Base-by-base conservation (phyloP, 2,888 invertebrate genomes). In the Tuberolachnus salignus region DNA sequence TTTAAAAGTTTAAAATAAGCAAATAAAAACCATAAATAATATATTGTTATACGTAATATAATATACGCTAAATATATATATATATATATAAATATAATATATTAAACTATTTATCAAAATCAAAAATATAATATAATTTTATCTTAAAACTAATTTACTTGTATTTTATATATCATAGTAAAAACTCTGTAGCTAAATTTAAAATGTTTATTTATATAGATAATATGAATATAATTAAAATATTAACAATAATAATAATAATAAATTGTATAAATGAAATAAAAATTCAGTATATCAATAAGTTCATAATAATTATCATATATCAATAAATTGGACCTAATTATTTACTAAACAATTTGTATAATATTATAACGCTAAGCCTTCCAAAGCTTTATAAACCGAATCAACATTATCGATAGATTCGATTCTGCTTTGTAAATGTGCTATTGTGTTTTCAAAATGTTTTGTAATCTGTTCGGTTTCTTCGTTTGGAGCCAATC, bases 401-500 rank as follows among this genome's bases (percentile, higher is more conserved):
- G 78, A 78, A 69, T 78, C 73, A 44, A 59, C 78, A 51, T 34
- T 42, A 21, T 90, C 91, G 0, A 91, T 88, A 70, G 89, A 89
- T 83, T 91, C 91, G 85, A 88, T 86, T 83, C 91, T 87, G 84
- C 91, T 91, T 85, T 90, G 90, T 83, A 95, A 88, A 84, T 95
- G 94, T 82, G 92, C 92, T 84, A 95, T 86, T 0, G 95, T 95
- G 85, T 95, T 95, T 83, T 92, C 93, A 86, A 98, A 95, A 86
- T 98, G 98, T 84, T 94, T 95, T 82, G 94, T 93, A 83, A 99
- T 96, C 87, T 97, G 97, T 84, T 98, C 97, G 46, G 96, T 95
- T 86, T 98, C 98, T 84, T 97, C 97, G 21, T 93, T 95, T 69
- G 93, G 92, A 85, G 98, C 98, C 81, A 99, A 87, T 86, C 95